Percentiles rank a stretch among this genome's conserved stretches.
Conservation (phyloP, 1,140 invertebrate species). For the Anastrepha ludens region DNA sequence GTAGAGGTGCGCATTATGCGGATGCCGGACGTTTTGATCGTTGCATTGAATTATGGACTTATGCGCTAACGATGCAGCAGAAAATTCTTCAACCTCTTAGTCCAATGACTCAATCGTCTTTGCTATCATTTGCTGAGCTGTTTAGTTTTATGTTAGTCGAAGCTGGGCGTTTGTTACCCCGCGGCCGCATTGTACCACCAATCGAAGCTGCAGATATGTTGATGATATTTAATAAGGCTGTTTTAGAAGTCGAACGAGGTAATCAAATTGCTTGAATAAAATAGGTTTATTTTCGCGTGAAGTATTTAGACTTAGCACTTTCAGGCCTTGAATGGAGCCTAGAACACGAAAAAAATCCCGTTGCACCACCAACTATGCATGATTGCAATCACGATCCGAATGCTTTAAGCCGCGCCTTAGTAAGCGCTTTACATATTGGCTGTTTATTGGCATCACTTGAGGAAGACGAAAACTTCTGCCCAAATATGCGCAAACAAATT, state of each 20-base stretch:
- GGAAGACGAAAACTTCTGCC: slow-evolving; percentile 75
- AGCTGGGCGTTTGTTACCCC: slow-evolving; percentile 80
- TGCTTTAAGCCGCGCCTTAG: slow-evolving; percentile 87
- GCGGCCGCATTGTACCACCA: slow-evolving; percentile 84
- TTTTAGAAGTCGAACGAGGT: slow-evolving; percentile 81
- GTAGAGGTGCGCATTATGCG: slow-evolving; percentile 93
- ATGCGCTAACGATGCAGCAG: slow-evolving; percentile 97
- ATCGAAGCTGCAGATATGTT: slow-evolving; percentile 88
- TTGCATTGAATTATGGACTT: slow-evolving; percentile 95
- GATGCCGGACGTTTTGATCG: slow-evolving; percentile 94
- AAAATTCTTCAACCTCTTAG: slow-evolving; percentile 93
- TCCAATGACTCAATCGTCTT: slow-evolving; percentile 94
- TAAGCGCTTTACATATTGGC: slow-evolving; percentile 89
- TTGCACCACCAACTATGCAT: slow-evolving; percentile 75
- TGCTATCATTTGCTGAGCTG: slow-evolving; percentile 95
- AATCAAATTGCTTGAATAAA: slow-evolving; percentile 20
- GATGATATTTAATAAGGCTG: slow-evolving; percentile 86
- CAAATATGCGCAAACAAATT: slow-evolving; percentile 77
- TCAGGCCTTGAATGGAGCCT: slow-evolving; percentile 53
- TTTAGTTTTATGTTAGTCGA: slow-evolving; percentile 95
- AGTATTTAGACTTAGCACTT: slow-evolving; percentile 39
- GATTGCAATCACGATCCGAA: slow-evolving; percentile 82
- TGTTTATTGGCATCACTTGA: slow-evolving; percentile 83
- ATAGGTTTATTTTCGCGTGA: not conserved
- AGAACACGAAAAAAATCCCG: slow-evolving; percentile 58